A percentile compares a stretch with the other conserved stretches of the same genome.
Evolutionary conservation across 2,797 vertebrate species (phyloP).

Genomic region (Parotocinclus haroldoi): DNA sequence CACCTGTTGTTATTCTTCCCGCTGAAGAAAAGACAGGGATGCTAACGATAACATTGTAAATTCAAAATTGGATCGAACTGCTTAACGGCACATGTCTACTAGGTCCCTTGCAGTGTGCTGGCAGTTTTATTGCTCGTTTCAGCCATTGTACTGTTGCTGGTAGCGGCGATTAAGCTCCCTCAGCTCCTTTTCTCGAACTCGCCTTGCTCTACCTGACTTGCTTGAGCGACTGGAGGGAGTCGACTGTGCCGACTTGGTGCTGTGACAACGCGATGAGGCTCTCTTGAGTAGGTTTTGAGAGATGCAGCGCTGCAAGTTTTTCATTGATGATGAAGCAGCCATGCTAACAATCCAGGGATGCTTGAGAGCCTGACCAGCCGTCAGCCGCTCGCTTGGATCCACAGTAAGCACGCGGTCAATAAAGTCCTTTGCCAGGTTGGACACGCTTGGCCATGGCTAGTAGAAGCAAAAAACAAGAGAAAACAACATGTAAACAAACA

Average conservation of each 20-base stretch:
- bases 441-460: conserved; percentile 99
- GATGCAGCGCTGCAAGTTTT: conserved; percentile 97
- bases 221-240: conserved; percentile 93
- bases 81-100: too few species aligned
- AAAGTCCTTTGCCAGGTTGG: conserved; percentile 97
- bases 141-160: conserved; percentile 93
- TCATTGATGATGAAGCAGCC: conserved; percentile 98
- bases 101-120: background rate
- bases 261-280: conserved; percentile 95
- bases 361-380: conserved; percentile 90
- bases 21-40: too few species aligned
- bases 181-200: conserved; percentile 90
- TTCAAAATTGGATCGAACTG: too few species aligned
- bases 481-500: conserved; percentile 4
- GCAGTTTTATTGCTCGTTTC: conserved; percentile 47
- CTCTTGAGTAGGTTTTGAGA: conserved; percentile 97
- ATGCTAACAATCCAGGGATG: conserved; percentile 97
- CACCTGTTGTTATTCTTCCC: too few species aligned
- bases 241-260: conserved; percentile 96
- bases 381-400: conserved; percentile 88
- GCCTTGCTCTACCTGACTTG: conserved; percentile 91
- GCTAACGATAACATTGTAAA: too few species aligned
- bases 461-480: conserved; percentile 38
- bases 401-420: conserved; percentile 92
- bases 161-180: conserved; percentile 95